Evolutionary conservation across 2,113 vertebrate species (phyloP).

Genomic region (Sapayoa aenigma): DNA sequence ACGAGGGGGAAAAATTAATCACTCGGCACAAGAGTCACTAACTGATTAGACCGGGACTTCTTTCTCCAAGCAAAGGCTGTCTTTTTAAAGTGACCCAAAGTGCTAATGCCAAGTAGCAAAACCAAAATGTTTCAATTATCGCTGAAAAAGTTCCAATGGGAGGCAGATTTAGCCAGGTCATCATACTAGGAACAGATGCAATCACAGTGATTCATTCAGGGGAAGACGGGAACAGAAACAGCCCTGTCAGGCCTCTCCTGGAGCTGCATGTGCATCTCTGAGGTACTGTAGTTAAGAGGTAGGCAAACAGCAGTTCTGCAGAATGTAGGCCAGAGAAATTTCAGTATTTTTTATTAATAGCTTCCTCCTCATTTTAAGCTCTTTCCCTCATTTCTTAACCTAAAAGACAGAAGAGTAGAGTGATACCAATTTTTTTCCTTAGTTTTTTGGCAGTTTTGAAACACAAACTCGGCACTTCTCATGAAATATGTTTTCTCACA

Average conservation of each 20-base stretch:
- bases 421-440: neutral
- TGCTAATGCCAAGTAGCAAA: neutral
- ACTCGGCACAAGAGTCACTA: neutral
- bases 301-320: neutral
- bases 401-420: neutral
- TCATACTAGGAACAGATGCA: neutral
- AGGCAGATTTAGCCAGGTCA: neutral
- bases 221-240: neutral
- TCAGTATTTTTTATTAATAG: neutral
- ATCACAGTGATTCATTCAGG: neutral
- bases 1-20: neutral
- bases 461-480: neutral
- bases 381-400: neutral
- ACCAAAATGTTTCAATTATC: neutral
- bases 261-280: neutral
- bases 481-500: neutral
- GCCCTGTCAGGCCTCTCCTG: neutral
- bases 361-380: neutral
- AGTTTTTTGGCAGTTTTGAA: neutral
- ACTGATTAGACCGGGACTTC: neutral
- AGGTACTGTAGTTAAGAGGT: neutral
- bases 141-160: neutral
- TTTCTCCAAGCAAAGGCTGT: neutral
- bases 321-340: neutral
- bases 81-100: neutral